phyloP scores from a whole-genome alignment of 2,113 vertebrate species.

The Empidonax alnorum region DNA sequence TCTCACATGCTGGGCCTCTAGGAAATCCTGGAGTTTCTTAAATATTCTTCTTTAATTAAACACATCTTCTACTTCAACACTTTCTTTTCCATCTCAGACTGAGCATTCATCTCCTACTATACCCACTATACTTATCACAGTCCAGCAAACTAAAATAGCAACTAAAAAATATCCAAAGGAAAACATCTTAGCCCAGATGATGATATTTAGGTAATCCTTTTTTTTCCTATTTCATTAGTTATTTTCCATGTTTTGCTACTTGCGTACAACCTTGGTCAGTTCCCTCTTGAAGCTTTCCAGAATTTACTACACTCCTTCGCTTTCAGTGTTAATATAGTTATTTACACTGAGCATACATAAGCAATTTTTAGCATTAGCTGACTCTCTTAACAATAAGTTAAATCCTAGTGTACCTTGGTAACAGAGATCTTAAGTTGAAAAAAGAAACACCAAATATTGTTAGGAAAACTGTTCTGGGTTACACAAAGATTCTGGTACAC shows the following conservation, averaged over 20 bases:
- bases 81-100: background rate
- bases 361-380: background rate
- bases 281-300: background rate
- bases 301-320: background rate
- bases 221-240: background rate
- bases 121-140: background rate
- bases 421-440: background rate
- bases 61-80: background rate
- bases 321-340: background rate
- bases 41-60: background rate
- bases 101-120: background rate
- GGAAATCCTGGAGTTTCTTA: background rate
- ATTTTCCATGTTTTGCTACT: background rate
- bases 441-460: accelerated
- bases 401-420: background rate
- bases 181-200: background rate
- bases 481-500: background rate
- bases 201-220: accelerated
- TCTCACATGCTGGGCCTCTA: background rate
- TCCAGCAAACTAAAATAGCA: background rate
- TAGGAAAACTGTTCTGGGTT: background rate
- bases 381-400: background rate
- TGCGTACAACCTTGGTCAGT: background rate
- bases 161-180: background rate
- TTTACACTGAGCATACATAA: background rate